These are phyloP conservation scores for Anolis apletophallus DNA, from an alignment of 2,797 vertebrate species.

Conservation along the genomic window DNA sequence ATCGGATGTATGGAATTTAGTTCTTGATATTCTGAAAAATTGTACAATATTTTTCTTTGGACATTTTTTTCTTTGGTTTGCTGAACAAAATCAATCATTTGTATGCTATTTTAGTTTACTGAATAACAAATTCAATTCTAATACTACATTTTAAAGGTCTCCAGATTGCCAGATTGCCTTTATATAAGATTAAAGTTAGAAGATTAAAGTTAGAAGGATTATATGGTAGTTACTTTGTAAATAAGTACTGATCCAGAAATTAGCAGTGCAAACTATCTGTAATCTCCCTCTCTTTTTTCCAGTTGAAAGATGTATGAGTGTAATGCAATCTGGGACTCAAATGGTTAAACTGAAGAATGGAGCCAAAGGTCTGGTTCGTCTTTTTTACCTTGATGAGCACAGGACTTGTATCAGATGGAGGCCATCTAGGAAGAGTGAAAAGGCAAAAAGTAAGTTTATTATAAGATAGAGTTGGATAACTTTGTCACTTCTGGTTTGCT, in stretches of 20 bases:
- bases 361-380: conserved; percentile 93
- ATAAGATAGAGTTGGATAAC: conserved; percentile 35
- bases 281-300: conserved; percentile 52
- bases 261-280: background rate
- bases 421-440: conserved; percentile 96
- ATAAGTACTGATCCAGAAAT: conserved; percentile 8
- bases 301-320: conserved; percentile 99
- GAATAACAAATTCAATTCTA: conserved; percentile 24
- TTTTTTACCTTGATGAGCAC: conserved; percentile 99
- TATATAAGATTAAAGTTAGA: background rate
- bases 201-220: background rate
- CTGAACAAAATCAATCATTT: conserved; percentile 1
- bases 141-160: background rate
- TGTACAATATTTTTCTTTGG: background rate
- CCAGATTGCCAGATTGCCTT: conserved; percentile 7
- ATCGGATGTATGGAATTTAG: background rate
- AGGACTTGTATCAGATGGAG: conserved; percentile 96
- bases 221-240: conserved; percentile 15
- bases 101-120: background rate
- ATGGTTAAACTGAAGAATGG: conserved; percentile 98
- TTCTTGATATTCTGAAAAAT: background rate
- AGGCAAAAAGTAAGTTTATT: conserved; percentile 92
- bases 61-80: background rate
- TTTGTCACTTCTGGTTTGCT: too few species aligned
- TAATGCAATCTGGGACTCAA: conserved; percentile 99